Evolutionary conservation across 1,140 invertebrate species (phyloP).

Genomic region (Drosophila baimaii): DNA sequence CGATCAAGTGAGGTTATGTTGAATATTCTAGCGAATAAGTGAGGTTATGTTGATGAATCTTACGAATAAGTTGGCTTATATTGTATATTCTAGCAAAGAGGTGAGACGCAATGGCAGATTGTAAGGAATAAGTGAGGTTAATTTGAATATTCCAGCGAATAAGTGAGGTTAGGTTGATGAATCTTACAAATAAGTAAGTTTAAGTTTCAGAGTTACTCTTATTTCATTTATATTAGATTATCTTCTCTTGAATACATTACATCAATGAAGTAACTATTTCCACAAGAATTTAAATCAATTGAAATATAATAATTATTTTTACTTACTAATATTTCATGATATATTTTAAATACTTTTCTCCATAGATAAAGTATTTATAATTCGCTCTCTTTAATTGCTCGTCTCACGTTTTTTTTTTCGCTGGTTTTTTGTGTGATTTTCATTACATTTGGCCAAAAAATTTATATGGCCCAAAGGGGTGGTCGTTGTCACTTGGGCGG

Average conservation of each 20-base stretch:
- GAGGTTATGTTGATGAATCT: not conserved
- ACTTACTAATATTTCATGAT: not conserved
- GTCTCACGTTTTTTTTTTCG: not conserved
- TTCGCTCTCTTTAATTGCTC: constrained; percentile 4
- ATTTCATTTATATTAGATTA: not conserved
- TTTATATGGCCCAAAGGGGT: constrained; percentile 67
- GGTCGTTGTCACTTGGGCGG: constrained; percentile 42
- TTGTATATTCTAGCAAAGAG: too few relatives aligned
- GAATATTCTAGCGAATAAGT: not conserved
- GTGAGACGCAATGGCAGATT: too few relatives aligned
- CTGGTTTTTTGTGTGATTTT: constrained; percentile 53
- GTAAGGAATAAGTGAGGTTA: not conserved
- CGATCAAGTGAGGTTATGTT: not conserved
- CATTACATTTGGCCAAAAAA: constrained; percentile 68
- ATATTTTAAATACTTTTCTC: not conserved
- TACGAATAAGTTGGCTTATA: too few relatives aligned
- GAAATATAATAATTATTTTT: not conserved
- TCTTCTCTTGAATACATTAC: not conserved
- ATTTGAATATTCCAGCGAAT: not conserved
- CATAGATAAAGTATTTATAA: constrained; percentile 7
- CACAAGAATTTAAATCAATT: not conserved
- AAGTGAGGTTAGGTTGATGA: not conserved
- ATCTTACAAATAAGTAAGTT: not conserved
- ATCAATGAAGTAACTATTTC: not conserved
- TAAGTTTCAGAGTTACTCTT: not conserved